Conservation (phyloP, 2,888 invertebrate genomes). For the Parelbella ahira region DNA sequence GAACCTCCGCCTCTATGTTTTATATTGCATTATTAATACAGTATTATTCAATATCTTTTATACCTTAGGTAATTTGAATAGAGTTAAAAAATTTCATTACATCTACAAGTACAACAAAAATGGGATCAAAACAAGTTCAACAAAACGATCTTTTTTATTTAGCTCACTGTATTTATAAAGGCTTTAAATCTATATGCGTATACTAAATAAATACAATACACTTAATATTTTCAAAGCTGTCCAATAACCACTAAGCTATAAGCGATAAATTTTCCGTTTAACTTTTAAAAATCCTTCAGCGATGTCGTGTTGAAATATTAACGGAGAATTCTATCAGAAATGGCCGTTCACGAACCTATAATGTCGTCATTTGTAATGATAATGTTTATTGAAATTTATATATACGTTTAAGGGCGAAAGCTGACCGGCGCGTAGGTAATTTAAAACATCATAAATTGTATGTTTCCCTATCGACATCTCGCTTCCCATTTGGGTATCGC, state of each 20-base stretch:
- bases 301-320: neutral
- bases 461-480: conserved; percentile 36
- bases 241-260: neutral
- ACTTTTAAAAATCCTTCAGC: neutral
- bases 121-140: too few relatives aligned
- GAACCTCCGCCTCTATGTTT: conserved; percentile 42
- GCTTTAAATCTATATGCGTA: too few relatives aligned
- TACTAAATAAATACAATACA: too few relatives aligned
- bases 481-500: conserved; percentile 29
- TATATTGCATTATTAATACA: conserved; percentile 42
- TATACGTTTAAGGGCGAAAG: conserved; percentile 7
- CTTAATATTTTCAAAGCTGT: neutral
- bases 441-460: conserved; percentile 42
- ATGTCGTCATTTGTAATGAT: conserved; percentile 31
- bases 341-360: conserved; percentile 1
- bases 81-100: too few relatives aligned
- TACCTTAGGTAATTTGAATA: too few relatives aligned
- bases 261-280: neutral
- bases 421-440: conserved; percentile 20
- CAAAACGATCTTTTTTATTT: too few relatives aligned
- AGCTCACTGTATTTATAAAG: too few relatives aligned
- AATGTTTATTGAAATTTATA: conserved; percentile 15
- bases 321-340: neutral
- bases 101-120: too few relatives aligned
- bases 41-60: conserved; percentile 35